phyloP scores from a whole-genome alignment of 2,113 vertebrate species.

The Antechinus stuartii region DNA sequence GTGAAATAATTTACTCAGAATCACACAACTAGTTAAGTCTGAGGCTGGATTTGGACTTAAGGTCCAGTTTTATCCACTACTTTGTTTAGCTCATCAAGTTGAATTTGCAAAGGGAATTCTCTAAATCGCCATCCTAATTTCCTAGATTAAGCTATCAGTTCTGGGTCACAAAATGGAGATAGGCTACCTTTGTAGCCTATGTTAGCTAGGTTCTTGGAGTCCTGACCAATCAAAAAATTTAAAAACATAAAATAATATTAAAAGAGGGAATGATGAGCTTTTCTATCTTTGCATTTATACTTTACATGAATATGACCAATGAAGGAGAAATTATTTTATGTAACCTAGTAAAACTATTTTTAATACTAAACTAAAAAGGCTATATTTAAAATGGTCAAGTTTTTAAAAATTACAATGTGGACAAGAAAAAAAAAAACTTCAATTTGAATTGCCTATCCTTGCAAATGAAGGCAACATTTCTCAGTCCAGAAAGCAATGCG shows the following conservation, averaged over 20 bases:
- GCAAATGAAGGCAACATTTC: slow-evolving; percentile 12
- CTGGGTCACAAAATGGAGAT: background rate
- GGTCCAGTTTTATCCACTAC: background rate
- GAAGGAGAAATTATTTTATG: slow-evolving; percentile 23
- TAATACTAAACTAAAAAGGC: slow-evolving; percentile 50
- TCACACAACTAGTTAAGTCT: background rate
- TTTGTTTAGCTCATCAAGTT: background rate
- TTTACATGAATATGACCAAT: slow-evolving; percentile 53
- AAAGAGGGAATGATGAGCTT: slow-evolving; percentile 24
- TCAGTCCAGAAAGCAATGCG: background rate
- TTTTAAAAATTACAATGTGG: slow-evolving; percentile 19
- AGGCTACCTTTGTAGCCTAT: background rate
- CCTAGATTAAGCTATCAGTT: background rate
- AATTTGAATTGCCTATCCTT: slow-evolving; percentile 55
- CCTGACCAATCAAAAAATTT: slow-evolving; percentile 43
- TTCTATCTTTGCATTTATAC: slow-evolving; percentile 49
- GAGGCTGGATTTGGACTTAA: background rate
- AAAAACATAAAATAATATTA: slow-evolving; percentile 38
- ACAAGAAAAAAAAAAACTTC: slow-evolving; percentile 50
- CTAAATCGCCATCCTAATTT: background rate
- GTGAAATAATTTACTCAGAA: background rate
- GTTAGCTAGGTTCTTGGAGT: background rate
- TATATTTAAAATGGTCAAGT: slow-evolving; percentile 60
- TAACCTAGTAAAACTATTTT: slow-evolving; percentile 34
- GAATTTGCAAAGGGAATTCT: background rate